Evolutionary conservation across 2,113 vertebrate species (phyloP).

Genomic region (Ibidorhyncha struthersii): DNA sequence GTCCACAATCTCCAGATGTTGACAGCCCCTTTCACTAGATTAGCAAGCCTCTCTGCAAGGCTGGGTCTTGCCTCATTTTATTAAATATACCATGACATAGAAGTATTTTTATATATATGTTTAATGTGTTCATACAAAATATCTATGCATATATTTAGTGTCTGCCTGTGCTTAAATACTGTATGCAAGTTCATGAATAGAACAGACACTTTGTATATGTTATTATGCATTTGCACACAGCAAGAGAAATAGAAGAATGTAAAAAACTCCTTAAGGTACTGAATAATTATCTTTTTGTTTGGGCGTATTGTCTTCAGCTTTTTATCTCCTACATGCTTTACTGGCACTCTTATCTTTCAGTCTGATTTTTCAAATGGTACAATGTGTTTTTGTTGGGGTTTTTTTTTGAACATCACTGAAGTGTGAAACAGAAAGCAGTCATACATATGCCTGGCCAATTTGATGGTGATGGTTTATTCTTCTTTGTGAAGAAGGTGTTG

Average conservation of each 20-base stretch:
- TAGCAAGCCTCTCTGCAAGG: neutral
- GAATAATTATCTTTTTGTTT: constrained; percentile 26
- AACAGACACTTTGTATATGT: neutral
- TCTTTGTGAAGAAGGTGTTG: neutral
- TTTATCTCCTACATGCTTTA: constrained; percentile 24
- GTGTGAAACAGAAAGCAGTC: constrained; percentile 11
- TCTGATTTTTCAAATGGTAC: constrained; percentile 49
- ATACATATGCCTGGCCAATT: constrained; percentile 20
- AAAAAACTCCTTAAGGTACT: neutral
- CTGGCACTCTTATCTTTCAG: constrained; percentile 40
- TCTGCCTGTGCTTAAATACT: neutral
- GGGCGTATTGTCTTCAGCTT: neutral
- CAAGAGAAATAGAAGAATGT: neutral
- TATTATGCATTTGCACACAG: neutral
- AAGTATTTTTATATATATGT: neutral
- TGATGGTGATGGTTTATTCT: constrained; percentile 24
- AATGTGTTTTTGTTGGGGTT: neutral
- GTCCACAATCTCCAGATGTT: neutral
- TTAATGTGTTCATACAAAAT: neutral
- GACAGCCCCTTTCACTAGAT: neutral
- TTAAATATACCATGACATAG: neutral
- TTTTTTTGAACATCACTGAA: constrained; percentile 27
- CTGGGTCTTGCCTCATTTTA: neutral
- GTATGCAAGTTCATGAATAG: neutral
- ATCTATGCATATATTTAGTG: neutral